A percentile compares a stretch with the other conserved stretches of the same genome.
These are phyloP conservation scores for Phocides pigmalion DNA, from an alignment of 1,140 invertebrate genomes.

Conservation along the genomic window DNA sequence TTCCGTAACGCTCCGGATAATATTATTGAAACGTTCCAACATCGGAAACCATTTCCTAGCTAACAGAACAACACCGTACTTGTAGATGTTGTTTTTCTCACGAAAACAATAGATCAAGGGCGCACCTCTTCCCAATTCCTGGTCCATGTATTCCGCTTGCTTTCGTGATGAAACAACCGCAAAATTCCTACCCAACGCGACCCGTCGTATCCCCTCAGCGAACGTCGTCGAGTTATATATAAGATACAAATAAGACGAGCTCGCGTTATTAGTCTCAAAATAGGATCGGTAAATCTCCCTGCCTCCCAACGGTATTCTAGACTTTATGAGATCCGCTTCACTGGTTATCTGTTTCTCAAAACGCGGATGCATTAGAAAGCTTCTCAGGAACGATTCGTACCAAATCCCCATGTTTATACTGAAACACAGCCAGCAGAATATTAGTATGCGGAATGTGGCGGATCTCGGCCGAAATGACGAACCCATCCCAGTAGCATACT, in stretches of 20 bases:
- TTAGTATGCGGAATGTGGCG: slow-evolving; percentile 72
- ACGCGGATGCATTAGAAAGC: slow-evolving; percentile 80
- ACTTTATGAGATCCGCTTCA: slow-evolving; percentile 71
- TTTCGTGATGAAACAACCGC: slow-evolving; percentile 75
- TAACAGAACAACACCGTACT: slow-evolving; percentile 76
- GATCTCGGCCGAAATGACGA: slow-evolving; percentile 70
- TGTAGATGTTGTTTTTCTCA: slow-evolving; percentile 75
- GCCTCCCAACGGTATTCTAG: slow-evolving; percentile 71
- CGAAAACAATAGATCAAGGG: slow-evolving; percentile 74
- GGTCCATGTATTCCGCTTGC: slow-evolving; percentile 74
- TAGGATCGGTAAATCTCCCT: slow-evolving; percentile 75
- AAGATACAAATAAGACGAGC: slow-evolving; percentile 75
- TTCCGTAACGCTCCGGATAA: slow-evolving; percentile 77
- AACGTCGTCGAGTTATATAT: slow-evolving; percentile 76
- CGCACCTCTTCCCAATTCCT: slow-evolving; percentile 70
- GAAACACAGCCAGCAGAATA: slow-evolving; percentile 79
- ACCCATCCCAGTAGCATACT: slow-evolving; percentile 80
- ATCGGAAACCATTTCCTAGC: slow-evolving; percentile 77
- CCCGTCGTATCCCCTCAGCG: slow-evolving; percentile 66
- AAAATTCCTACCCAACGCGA: slow-evolving; percentile 69
- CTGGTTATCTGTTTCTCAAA: slow-evolving; percentile 78
- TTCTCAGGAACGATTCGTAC: slow-evolving; percentile 80
- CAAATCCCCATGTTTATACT: slow-evolving; percentile 80
- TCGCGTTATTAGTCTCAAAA: slow-evolving; percentile 77
- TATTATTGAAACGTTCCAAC: slow-evolving; percentile 71